Evolutionary conservation across 2,888 invertebrate genomes (phyloP).

Genomic region (Elysia crispata): DNA sequence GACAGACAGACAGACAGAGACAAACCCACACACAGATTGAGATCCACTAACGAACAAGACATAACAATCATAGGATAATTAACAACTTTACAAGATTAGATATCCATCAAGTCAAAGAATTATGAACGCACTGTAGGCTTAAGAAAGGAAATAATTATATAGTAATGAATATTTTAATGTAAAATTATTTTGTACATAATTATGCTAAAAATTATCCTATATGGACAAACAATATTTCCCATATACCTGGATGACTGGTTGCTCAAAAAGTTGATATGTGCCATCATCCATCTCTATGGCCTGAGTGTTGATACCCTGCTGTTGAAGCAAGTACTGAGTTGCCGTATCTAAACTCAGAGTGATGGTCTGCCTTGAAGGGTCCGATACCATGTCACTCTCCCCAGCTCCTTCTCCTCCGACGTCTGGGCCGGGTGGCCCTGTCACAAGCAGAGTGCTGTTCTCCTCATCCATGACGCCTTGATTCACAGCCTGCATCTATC

Average conservation of each 20-base stretch:
- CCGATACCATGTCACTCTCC: slow-evolving; percentile 10
- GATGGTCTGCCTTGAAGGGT: slow-evolving; percentile 56
- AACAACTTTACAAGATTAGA: background rate
- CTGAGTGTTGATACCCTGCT: slow-evolving; percentile 59
- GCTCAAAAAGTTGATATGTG: slow-evolving; percentile 64
- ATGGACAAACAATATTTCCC: no score
- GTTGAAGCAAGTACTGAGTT: slow-evolving; percentile 62
- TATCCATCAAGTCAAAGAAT: background rate
- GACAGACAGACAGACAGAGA: background rate
- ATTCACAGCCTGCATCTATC: background rate
- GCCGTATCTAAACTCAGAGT: slow-evolving; percentile 67
- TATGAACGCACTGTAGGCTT: no score
- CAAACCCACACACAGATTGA: background rate
- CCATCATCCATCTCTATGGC: slow-evolving; percentile 61
- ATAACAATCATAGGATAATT: background rate
- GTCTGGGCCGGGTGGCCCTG: no score
- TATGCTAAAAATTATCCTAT: no score
- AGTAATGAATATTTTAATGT: no score
- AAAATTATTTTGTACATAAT: no score
- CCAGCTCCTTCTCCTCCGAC: background rate
- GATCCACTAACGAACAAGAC: background rate
- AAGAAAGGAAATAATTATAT: no score
- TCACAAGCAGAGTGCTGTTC: background rate
- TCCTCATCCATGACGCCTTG: background rate
- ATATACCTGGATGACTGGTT: slow-evolving; percentile 48